Conservation (phyloP, 2,113 vertebrate species). For the Regulus satrapa region DNA sequence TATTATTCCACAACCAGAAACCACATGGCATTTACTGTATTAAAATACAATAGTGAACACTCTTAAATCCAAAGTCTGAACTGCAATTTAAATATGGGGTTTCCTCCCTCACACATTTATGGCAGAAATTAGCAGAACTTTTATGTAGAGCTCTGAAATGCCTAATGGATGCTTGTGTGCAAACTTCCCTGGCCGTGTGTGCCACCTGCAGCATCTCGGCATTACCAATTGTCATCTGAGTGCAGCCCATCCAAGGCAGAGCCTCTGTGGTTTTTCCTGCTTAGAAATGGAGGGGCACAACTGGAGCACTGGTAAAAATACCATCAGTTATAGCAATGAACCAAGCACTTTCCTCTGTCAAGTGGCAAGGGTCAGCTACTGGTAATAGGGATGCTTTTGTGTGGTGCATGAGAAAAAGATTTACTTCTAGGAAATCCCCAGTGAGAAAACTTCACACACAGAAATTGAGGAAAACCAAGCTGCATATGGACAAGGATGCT, state of each 20-base stretch:
- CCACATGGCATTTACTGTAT: not conserved
- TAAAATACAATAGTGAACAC: not conserved
- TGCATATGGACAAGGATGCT: not conserved
- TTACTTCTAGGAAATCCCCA: rapidly evolving
- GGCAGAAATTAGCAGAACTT: not conserved
- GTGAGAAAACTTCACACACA: not conserved
- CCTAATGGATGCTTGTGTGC: not conserved
- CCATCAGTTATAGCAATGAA: not conserved
- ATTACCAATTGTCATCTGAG: not conserved
- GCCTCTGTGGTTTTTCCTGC: not conserved
- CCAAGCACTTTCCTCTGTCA: not conserved
- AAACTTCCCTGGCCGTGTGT: not conserved
- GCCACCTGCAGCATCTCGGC: not conserved
- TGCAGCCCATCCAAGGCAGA: not conserved
- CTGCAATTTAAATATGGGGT: not conserved
- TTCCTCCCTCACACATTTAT: not conserved
- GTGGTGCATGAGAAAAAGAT: not conserved
- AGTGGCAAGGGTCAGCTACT: not conserved
- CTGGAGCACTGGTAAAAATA: not conserved
- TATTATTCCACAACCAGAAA: not conserved
- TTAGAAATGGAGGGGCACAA: not conserved
- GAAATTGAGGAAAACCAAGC: not conserved
- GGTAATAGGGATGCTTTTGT: not conserved
- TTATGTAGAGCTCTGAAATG: not conserved
- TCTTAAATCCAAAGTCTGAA: not conserved